Evolutionary conservation across 2,888 invertebrate species (phyloP).

Genomic region (Sipha maydis): DNA sequence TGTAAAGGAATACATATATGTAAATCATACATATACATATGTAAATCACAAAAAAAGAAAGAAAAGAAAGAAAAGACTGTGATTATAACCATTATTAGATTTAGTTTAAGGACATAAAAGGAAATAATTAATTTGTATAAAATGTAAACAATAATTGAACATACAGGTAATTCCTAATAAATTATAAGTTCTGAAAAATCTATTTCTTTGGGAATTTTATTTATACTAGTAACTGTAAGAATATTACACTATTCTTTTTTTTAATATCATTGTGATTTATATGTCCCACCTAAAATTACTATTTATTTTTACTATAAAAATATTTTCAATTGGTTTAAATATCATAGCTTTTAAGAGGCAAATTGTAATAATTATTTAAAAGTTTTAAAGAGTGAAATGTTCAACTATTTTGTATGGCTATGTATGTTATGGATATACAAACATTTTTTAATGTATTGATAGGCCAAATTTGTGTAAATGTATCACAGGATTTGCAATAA

Average conservation of each 20-base stretch:
- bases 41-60: not conserved
- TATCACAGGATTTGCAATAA: not conserved
- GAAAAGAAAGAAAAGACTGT: conserved; percentile 55
- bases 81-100: conserved; percentile 43
- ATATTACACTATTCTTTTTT: conserved; percentile 1
- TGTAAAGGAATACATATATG: not conserved
- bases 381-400: not conserved
- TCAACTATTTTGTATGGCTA: not conserved
- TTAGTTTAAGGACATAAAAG: conserved; percentile 36
- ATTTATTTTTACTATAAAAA: not conserved
- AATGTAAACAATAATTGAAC: conserved; percentile 2
- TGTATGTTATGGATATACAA: not conserved
- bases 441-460: not conserved
- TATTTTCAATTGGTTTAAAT: conserved; percentile 7
- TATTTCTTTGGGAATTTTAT: not conserved
- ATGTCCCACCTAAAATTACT: not conserved
- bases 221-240: not conserved
- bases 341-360: not conserved
- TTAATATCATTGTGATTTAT: conserved; percentile 4
- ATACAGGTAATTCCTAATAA: conserved; percentile 28
- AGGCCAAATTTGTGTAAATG: not conserved
- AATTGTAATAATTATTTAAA: not conserved
- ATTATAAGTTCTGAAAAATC: not conserved
- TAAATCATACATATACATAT: not conserved
- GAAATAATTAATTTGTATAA: conserved; percentile 12